Evolutionary conservation across 2,797 vertebrate species (phyloP).

Genomic region (Oryzias dopingdopingensis): DNA sequence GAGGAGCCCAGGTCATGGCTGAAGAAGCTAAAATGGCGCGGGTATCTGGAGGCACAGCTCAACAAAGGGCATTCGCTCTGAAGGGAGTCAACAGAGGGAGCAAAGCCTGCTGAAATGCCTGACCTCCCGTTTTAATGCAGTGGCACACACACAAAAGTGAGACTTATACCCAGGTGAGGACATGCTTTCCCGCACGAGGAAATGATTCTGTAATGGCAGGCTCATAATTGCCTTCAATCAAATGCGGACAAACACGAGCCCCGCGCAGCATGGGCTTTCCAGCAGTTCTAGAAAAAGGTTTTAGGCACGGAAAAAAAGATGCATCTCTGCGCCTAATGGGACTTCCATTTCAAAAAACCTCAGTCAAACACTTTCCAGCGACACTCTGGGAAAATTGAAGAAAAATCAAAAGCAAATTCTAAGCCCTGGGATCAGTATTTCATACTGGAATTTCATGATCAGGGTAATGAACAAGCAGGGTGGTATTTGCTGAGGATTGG

Average conservation of each 20-base stretch:
- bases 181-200: slow-evolving; percentile 11
- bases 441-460: too few relatives aligned
- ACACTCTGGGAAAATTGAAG: slow-evolving; percentile 8
- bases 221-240: slow-evolving; percentile 50
- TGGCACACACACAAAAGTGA: slow-evolving; percentile 1
- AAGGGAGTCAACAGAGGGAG: slow-evolving; percentile 47
- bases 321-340: slow-evolving; percentile 14
- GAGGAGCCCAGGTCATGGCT: slow-evolving; percentile 71
- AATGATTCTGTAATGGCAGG: slow-evolving; percentile 17
- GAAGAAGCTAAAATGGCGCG: slow-evolving; percentile 79
- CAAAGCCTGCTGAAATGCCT: slow-evolving; percentile 64
- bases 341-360: slow-evolving; percentile 40
- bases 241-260: slow-evolving; percentile 43
- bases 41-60: slow-evolving; percentile 74
- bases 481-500: slow-evolving; percentile 2
- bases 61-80: slow-evolving; percentile 73
- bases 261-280: slow-evolving; percentile 9
- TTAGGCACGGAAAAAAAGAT: too few relatives aligned
- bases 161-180: slow-evolving; percentile 10
- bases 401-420: slow-evolving; percentile 1
- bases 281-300: slow-evolving; percentile 24
- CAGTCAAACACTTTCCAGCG: slow-evolving; percentile 4
- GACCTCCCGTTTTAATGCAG: slow-evolving; percentile 64
- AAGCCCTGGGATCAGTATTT: slow-evolving; percentile 21
- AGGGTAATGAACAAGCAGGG: too few relatives aligned